Evolutionary conservation across 2,888 invertebrate species (phyloP).

Genomic region (Phengaris alcon): DNA sequence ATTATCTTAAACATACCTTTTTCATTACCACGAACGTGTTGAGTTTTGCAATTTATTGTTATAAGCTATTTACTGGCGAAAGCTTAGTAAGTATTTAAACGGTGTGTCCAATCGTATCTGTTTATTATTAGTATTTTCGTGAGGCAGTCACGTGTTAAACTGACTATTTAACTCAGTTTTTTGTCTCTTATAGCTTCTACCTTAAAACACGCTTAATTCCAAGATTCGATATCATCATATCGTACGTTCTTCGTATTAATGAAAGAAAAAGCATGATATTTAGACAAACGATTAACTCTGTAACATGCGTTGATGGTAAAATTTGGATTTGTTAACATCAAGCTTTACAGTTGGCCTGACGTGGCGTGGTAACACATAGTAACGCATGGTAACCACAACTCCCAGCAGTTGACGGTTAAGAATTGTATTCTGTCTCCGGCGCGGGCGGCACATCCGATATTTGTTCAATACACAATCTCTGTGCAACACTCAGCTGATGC

Average conservation of each 20-base stretch:
- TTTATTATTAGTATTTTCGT: too few relatives aligned
- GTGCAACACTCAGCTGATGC: neutral
- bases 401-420: conserved; percentile 6
- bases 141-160: too few relatives aligned
- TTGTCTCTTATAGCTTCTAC: too few relatives aligned
- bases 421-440: conserved; percentile 23
- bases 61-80: neutral
- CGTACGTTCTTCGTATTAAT: too few relatives aligned
- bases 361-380: neutral
- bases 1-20: neutral
- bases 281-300: too few relatives aligned
- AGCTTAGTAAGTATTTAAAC: neutral
- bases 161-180: too few relatives aligned
- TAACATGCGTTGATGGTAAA: too few relatives aligned
- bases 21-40: conserved; percentile 2
- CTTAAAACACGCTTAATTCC: too few relatives aligned
- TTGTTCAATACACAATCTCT: conserved; percentile 20
- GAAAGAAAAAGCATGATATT: too few relatives aligned
- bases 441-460: conserved; percentile 15
- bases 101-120: too few relatives aligned
- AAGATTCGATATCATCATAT: too few relatives aligned
- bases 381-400: neutral
- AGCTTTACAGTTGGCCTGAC: neutral
- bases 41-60: conserved; percentile 14
- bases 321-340: too few relatives aligned